Conservation (phyloP, 2,797 vertebrate species). For the Lemur catta region DNA sequence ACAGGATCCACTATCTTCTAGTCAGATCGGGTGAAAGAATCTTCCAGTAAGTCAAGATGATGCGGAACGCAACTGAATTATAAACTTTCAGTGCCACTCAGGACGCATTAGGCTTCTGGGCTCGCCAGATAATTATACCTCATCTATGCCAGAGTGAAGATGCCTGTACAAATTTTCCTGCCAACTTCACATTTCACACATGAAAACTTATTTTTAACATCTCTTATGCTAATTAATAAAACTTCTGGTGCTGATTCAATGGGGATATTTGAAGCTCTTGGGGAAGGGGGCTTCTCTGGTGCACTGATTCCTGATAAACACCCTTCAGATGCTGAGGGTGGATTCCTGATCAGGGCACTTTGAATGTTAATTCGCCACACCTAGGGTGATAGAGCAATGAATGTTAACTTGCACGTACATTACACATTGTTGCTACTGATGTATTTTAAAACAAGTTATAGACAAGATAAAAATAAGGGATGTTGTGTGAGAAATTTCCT, state of each 20-base stretch:
- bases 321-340: background rate
- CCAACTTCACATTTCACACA: background rate
- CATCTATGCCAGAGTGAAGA: background rate
- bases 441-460: background rate
- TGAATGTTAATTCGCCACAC: background rate
- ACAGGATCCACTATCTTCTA: background rate
- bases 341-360: background rate
- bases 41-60: background rate
- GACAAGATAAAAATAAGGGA: background rate
- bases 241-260: background rate
- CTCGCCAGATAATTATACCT: conserved; percentile 23
- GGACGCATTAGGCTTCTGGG: background rate
- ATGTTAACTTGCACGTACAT: background rate
- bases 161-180: background rate
- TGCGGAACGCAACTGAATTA: background rate
- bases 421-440: background rate
- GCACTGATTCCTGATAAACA: background rate
- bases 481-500: background rate
- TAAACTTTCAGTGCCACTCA: conserved; percentile 8
- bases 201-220: conserved; percentile 33
- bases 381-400: background rate
- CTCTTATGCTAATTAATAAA: conserved; percentile 39
- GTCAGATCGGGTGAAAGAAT: background rate
- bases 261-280: background rate
- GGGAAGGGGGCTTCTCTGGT: background rate